phyloP scores from a whole-genome alignment of 2,113 vertebrate genomes.

The Heterotilapia buettikoferi region DNA sequence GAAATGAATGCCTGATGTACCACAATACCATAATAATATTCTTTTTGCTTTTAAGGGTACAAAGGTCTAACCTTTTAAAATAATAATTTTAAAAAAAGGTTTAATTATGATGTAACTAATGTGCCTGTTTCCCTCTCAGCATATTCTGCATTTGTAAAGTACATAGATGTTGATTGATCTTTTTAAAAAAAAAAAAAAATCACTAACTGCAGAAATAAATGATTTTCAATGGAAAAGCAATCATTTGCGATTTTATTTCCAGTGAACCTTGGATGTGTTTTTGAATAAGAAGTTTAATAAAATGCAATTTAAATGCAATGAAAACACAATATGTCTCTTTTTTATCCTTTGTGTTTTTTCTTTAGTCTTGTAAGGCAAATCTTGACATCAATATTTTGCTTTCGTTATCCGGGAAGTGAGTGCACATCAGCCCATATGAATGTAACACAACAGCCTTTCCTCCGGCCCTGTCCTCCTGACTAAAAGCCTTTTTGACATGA shows the following conservation, averaged over 20 bases:
- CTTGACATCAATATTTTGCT: conserved; percentile 20
- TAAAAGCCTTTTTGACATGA: conserved; percentile 80
- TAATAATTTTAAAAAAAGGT: accelerated
- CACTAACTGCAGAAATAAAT: neutral
- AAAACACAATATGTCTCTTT: neutral
- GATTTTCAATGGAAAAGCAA: neutral
- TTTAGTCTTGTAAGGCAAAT: conserved; percentile 2
- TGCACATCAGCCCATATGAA: conserved; percentile 39
- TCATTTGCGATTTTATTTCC: neutral
- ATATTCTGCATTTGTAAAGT: neutral
- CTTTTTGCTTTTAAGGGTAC: neutral
- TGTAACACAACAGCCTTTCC: conserved; percentile 49
- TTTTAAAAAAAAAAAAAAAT: neutral
- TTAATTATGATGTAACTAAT: neutral
- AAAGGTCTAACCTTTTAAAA: neutral
- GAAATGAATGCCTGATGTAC: neutral
- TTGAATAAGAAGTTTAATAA: neutral
- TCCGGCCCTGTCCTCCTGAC: conserved; percentile 54
- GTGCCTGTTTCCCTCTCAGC: neutral
- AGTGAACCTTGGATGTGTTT: neutral
- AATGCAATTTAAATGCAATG: neutral
- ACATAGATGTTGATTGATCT: neutral
- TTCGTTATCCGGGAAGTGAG: conserved; percentile 13
- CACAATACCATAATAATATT: neutral
- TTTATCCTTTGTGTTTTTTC: neutral